Conservation (phyloP, 1,140 invertebrate genomes). For the Neocloeon triangulifer region DNA sequence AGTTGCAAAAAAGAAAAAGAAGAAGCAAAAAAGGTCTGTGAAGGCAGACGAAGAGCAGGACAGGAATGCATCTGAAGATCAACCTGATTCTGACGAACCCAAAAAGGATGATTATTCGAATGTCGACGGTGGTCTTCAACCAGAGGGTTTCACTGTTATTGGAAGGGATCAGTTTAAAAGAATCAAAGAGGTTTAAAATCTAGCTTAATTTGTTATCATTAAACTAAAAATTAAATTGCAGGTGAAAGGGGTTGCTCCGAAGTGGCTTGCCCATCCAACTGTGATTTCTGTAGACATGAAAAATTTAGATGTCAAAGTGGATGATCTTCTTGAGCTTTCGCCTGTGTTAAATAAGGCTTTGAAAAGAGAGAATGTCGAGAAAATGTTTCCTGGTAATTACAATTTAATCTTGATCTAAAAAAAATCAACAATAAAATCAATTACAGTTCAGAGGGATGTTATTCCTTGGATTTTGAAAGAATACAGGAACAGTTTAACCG, state of each 20-base stretch:
- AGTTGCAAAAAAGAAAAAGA: neutral
- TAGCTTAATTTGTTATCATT: constrained; percentile 1
- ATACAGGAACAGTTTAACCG: constrained; percentile 25
- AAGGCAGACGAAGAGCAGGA: constrained; percentile 11
- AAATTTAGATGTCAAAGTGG: constrained; percentile 28
- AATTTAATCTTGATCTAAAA: neutral
- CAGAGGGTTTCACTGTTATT: constrained; percentile 15
- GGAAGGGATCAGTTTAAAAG: constrained; percentile 14
- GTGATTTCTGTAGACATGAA: constrained; percentile 47
- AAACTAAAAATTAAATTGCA: constrained; percentile 7
- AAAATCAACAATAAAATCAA: neutral
- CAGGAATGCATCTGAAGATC: constrained; percentile 10
- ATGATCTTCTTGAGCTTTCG: constrained; percentile 34
- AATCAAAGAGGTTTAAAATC: constrained; percentile 1
- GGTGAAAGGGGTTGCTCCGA: constrained; percentile 52
- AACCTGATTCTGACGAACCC: constrained; percentile 11
- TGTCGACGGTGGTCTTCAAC: constrained; percentile 3
- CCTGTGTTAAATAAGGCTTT: constrained; percentile 34
- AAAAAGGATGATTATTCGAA: constrained; percentile 8
- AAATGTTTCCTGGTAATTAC: constrained; percentile 40
- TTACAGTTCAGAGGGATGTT: constrained; percentile 59
- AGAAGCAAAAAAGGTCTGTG: constrained; percentile 11
- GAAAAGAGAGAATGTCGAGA: constrained; percentile 42
- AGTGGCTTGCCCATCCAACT: constrained; percentile 65
- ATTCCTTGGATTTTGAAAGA: constrained; percentile 57